phyloP scores from a whole-genome alignment of 2,113 vertebrate genomes.

The Notiomystis cincta region DNA sequence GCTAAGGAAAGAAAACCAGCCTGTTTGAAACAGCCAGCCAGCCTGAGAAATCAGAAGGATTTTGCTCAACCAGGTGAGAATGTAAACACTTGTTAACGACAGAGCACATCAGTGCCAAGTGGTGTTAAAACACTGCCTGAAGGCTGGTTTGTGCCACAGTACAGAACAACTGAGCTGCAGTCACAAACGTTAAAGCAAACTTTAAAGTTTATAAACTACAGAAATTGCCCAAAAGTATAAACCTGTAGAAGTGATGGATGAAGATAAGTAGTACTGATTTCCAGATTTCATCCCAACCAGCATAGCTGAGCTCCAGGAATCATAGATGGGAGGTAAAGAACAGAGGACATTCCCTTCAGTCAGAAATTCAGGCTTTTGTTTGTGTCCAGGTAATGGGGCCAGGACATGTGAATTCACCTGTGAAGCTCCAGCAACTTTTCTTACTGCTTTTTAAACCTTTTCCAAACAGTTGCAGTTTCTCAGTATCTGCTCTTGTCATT shows the following conservation, averaged over 20 bases:
- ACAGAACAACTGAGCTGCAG: neutral
- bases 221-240: neutral
- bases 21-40: neutral
- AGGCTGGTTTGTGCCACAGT: neutral
- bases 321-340: neutral
- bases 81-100: neutral
- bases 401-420: neutral
- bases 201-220: neutral
- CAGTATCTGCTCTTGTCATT: neutral
- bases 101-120: neutral
- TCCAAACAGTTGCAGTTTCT: neutral
- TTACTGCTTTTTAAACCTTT: neutral
- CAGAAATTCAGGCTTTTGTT: neutral
- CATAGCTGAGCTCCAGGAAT: neutral
- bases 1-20: constrained; percentile 66
- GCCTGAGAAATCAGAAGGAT: neutral
- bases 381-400: neutral
- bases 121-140: neutral
- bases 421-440: neutral
- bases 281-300: neutral
- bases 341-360: neutral
- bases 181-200: neutral
- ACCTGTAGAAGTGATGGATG: neutral
- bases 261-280: neutral
- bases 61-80: neutral